Conservation (phyloP, 1,140 invertebrate genomes). For the Xylocopa sonorina region DNA sequence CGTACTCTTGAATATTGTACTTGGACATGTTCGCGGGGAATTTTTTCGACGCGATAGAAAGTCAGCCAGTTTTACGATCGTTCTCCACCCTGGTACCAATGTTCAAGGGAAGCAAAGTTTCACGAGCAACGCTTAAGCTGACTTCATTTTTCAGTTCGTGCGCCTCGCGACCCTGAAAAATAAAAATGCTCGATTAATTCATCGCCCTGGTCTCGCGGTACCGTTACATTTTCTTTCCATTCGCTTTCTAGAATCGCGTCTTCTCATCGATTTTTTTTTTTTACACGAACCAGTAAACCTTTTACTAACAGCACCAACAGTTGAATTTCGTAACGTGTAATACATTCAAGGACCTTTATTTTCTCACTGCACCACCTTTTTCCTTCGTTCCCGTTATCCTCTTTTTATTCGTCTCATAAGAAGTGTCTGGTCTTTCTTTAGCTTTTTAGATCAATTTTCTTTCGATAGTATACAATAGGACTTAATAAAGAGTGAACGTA, state of each 20-base stretch:
- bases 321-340: neutral
- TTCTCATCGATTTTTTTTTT: neutral
- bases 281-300: neutral
- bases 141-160: constrained; percentile 43
- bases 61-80: constrained; percentile 17
- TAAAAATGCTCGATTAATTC: constrained; percentile 23
- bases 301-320: too few relatives aligned
- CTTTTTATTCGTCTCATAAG: neutral
- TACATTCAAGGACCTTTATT: constrained; percentile 17
- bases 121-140: constrained; percentile 33
- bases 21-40: constrained; percentile 71
- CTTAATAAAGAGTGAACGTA: too few relatives aligned
- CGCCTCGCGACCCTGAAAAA: constrained; percentile 46
- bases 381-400: neutral
- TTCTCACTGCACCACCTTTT: neutral
- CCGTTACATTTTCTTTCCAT: constrained; percentile 16
- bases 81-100: neutral
- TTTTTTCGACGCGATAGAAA: neutral
- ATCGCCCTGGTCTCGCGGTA: neutral
- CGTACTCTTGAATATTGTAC: constrained; percentile 73
- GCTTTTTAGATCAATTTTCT: neutral
- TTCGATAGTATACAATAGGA: neutral
- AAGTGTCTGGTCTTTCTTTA: neutral
- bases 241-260: neutral
- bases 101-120: constrained; percentile 23